Base-by-base conservation (phyloP, 2,797 vertebrate genomes). In the Bradypus variegatus region DNA sequence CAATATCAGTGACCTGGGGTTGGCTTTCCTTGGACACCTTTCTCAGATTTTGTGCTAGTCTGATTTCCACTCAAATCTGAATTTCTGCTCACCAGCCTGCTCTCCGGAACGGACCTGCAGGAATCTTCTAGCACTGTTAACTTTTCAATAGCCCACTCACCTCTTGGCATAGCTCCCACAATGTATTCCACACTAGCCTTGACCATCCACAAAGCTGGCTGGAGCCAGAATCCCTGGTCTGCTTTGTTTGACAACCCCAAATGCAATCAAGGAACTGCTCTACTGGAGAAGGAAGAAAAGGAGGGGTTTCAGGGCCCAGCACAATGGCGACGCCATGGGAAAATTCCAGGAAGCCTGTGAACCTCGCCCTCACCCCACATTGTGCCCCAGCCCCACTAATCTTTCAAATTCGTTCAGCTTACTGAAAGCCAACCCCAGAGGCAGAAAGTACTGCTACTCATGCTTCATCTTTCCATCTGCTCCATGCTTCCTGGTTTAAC, bases 311-410 rank as follows among this genome's bases (percentile, higher is more conserved):
- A 50, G 88, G 36, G 55, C 29, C 15, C 31, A 81, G 50, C 77
- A 72, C 48, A 50, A 25, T 81, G 41, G 81, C 23, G 73, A 75
- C 12, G 12, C 36, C 73, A 45, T 69, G 60, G 87, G 86, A 91
- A 95, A 88, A 94, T 82, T 67, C 89, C 90, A 92, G 65, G 94
- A 92, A 93, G 91, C 79, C 72, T 45, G 58, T 55, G 75, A 88
- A 72, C 48, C 65, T 62, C 36, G n/a, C 27, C 50, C 64, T 93
- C 41, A 48, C 64, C 38, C 72, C 38, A n/a, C 11, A 3, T 33
- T 58, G 29, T 25, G 60, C 27, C 65, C 70, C 69, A 23, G 48
- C 62, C n/a, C 73, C 55, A n/a, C 83, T 92, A 69, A 89, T 91
- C 73, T 60, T 86, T 78, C 73, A 53, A 86, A 76, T 92, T 80